These are phyloP conservation scores for Suricata suricatta DNA, from an alignment of 2,113 vertebrate genomes.

Conservation along the genomic window DNA sequence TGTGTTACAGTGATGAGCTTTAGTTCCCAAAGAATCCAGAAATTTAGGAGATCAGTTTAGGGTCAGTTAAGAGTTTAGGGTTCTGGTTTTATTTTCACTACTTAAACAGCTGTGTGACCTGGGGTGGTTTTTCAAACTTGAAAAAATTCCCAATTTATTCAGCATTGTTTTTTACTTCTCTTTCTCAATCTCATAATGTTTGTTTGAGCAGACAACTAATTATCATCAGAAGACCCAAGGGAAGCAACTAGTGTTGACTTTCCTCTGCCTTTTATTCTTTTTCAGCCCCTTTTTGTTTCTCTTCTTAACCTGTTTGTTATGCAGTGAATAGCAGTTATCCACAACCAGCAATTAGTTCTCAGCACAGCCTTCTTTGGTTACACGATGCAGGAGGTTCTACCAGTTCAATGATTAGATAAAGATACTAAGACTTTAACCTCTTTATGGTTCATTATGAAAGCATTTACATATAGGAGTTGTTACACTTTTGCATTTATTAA, in stretches of 20 bases:
- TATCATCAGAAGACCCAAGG: neutral
- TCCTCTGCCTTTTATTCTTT: neutral
- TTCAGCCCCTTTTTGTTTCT: neutral
- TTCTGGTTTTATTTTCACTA: neutral
- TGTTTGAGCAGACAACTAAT: neutral
- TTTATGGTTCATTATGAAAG: neutral
- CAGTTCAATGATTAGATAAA: neutral
- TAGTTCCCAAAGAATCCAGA: neutral
- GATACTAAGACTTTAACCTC: neutral
- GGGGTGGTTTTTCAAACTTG: neutral
- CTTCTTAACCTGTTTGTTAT: neutral
- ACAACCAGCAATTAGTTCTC: neutral
- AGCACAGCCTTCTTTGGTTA: neutral
- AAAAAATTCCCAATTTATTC: neutral
- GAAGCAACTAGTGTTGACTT: neutral
- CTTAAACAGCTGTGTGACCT: neutral
- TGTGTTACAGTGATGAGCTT: neutral
- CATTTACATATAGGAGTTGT: neutral
- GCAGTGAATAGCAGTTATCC: neutral
- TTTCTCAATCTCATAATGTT: neutral
- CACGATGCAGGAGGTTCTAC: neutral
- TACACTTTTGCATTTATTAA: neutral
- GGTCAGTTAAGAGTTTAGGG: neutral
- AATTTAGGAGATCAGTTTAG: neutral
- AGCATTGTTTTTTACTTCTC: neutral